Base-by-base conservation (phyloP, 2,888 invertebrate species). In the Plebejus anna region DNA sequence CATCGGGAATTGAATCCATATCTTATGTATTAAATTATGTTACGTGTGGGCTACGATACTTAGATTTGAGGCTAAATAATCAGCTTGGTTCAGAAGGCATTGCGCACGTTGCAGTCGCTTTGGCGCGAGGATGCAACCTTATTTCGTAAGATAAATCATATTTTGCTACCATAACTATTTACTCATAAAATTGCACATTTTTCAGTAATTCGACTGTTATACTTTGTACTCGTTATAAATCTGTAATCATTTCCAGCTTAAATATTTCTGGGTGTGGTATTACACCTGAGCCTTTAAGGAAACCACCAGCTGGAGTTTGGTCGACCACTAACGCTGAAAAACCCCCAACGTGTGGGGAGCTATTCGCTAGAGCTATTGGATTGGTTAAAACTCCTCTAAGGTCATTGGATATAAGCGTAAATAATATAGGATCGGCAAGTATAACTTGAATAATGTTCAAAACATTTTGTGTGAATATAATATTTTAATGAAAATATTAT, bases 181-280 rank as follows among this genome's bases (percentile, higher is more conserved):
- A 47, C 9, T 13, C 13, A 55, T 55, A 16, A 55, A 6, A 55
- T 55, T 55, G 55, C 13, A 13, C 0, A 13, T 4, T 55, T 16
- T 16, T 0, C 13, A 51, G 4, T 55, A 16, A 55, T 55, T 16
- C 16, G 16, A 1, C 0, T 55, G 16, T 55, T 16, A 16, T 55
- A 55, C 13, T 55, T 55, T 55, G 55, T 16, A 55, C 55, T 55
- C 3, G 55, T 55, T 16, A 32, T 1, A 38, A n/a, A 22, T 13
- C 32, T 22, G 28, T 28, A 71, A 57, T 22, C 13, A 55, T 3
- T 76, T 77, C 71, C 78, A 94, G 94, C 42, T 83, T 94, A 77
- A 94, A 94, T 80, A 88, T 94, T 80, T 94, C 94, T 16, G 93
- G 92, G 4, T 94, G 94, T 83, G 93, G 94, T 28, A 94, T 94